phyloP scores from a whole-genome alignment of 1,140 invertebrate genomes.

The Elysia chlorotica region DNA sequence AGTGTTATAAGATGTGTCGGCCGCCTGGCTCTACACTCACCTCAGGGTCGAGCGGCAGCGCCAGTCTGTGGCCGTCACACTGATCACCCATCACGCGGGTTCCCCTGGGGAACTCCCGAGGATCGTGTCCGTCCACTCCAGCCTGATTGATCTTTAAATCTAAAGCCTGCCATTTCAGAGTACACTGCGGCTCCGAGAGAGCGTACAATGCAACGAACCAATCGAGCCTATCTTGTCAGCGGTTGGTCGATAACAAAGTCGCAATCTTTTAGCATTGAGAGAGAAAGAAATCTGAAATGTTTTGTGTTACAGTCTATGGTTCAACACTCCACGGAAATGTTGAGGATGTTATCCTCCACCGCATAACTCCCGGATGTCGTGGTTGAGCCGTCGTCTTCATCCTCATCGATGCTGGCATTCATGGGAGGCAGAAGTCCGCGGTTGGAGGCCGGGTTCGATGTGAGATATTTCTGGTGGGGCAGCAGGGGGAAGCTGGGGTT shows the following conservation, averaged over 20 bases:
- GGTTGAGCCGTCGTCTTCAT: conserved; percentile 16
- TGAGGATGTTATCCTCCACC: conserved; percentile 3
- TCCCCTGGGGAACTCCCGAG: no score
- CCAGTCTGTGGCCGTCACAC: no score
- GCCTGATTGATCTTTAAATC: neutral
- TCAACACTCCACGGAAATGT: conserved; percentile 9
- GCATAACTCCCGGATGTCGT: conserved; percentile 22
- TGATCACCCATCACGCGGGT: no score
- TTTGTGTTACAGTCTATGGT: neutral
- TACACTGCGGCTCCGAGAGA: no score
- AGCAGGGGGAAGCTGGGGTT: neutral
- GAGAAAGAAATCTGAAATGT: neutral
- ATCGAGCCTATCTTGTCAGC: neutral
- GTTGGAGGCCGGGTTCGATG: no score
- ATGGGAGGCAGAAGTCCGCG: neutral
- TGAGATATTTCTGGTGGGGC: neutral
- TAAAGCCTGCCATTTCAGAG: neutral
- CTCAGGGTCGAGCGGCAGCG: no score
- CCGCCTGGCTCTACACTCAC: no score
- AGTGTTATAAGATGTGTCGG: no score
- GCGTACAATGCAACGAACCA: no score
- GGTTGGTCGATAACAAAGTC: neutral
- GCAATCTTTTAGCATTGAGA: neutral
- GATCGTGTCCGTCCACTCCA: no score
- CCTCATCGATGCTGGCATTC: conserved; percentile 8